Base-by-base conservation (phyloP, 2,113 vertebrate genomes). In the Natator depressus region DNA sequence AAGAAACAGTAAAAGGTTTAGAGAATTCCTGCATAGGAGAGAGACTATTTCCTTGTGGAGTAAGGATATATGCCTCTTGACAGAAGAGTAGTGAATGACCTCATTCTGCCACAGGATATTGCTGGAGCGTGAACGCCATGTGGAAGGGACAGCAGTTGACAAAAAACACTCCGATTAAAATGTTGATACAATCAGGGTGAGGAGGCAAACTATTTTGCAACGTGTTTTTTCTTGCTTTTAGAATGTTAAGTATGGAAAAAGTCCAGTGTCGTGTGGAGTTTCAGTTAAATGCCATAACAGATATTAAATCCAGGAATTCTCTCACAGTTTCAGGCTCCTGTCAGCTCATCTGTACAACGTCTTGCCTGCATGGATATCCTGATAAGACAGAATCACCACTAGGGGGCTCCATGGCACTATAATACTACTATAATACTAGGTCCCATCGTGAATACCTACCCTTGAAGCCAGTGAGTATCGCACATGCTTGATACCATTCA, bases 261-360 rank as follows among this genome's bases (percentile, higher is more conserved):
- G 85, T 62, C 50, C 80, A 54, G 83, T 51, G 10, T 38, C 54
- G 53, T 27, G 8, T 69, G 54, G 50, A 81, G 84, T 81, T 95
- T 54, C 76, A 79, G 85, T 89, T 82, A 93, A 59, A 90, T 82
- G 54, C 69, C 0, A 0, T 9, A 54, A 65, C 65, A 69, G 10
- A 95, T 89, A 10, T 47, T 89, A 89, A 94, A 87, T 47, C 14
- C 91, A 95, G 80, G 51, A 87, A 93, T 47, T 25, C 82, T 19
- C 16, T 86, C 80, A n/a, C 42, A 38, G 5, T 85, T 42, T 65
- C 59, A 89, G 25, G 55, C 87, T 90, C 57, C 59, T 95, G 88
- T 47, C 80, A 50, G 10, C 72, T 42, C 10, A 42, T 20, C 72
- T 75, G 31, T 65, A 65, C 31, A 19, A 17, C 31, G 2, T 65